Base-by-base conservation (phyloP, 2,888 invertebrate species). In the Drosophila tripunctata region DNA sequence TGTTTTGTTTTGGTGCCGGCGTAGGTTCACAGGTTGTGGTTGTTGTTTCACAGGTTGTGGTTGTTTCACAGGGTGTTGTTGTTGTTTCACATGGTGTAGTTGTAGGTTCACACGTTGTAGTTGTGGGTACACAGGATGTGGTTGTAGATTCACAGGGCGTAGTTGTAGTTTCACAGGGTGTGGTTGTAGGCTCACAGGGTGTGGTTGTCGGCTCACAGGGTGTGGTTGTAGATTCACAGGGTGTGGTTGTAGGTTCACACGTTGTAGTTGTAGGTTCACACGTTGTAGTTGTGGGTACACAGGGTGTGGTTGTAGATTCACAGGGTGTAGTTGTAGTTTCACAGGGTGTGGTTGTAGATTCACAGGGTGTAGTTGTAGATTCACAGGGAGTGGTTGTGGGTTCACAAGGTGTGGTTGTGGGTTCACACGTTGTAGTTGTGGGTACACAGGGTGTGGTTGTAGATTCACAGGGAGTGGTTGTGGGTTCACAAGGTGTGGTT, bases 1-100 rank as follows among this genome's bases (percentile, higher is more conserved):
- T n/a, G n/a, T n/a, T n/a, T n/a, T 1, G 21, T 33, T 2, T 31
- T 31, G 1, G 24, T 47, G n/a, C n/a, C n/a, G n/a, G n/a, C n/a
- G n/a, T n/a, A n/a, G n/a, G n/a, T n/a, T n/a, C n/a, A 12, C 45
- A 56, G 12, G 55, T 61, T 6, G 45, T 19, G 2, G 30, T 45
- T 19, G 45, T 30, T 24, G 24, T 8, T 24, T 24, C 24, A 1
- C 17, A 12, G 2, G 67, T 12, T n/a, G 56, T 31, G 15, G 44
- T 44, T 0, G 41, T 55, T 0, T 27, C 30, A 27, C 73, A 72
- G 0, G 73, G 55, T 48, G 51, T 15, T 0, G 30, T 43, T 0
- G 61, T 54, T 1, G 55, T 62, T 0, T 17, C 35, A 41, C 33
- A 40, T 1, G 52, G 15, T 33, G 30, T 22, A 0, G 21, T 48